phyloP scores from a whole-genome alignment of 2,113 vertebrate species.

The Anseranas semipalmata region DNA sequence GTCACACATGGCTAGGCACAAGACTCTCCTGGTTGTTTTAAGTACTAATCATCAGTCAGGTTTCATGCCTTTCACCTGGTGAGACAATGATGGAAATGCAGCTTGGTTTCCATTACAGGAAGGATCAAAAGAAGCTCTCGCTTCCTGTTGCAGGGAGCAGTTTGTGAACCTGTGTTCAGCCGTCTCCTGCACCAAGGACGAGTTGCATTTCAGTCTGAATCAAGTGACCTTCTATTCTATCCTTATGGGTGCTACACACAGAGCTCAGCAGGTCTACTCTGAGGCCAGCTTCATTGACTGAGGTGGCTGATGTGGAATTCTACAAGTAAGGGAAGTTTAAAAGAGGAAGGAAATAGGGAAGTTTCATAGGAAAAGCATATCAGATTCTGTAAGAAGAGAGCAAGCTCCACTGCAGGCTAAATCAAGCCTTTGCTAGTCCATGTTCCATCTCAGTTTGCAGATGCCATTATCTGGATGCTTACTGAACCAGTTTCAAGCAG shows the following conservation, averaged over 20 bases:
- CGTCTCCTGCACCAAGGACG: not conserved
- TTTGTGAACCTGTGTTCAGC: not conserved
- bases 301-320: not conserved
- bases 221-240: not conserved
- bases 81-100: not conserved
- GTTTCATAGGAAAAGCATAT: not conserved
- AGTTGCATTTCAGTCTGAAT: not conserved
- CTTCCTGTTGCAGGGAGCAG: not conserved
- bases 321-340: not conserved
- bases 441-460: not conserved
- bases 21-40: not conserved
- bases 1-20: not conserved
- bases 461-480: not conserved
- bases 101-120: not conserved
- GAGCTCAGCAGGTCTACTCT: not conserved
- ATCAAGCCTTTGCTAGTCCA: not conserved
- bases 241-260: accelerated
- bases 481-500: not conserved
- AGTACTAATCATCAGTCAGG: too few species aligned
- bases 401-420: not conserved
- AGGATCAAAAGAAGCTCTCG: not conserved
- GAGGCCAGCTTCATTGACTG: not conserved
- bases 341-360: conserved; percentile 15
- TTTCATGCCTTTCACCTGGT: not conserved
- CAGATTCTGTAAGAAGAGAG: not conserved